Conservation (phyloP, 2,113 vertebrate species). For the Mesitornis unicolor region DNA sequence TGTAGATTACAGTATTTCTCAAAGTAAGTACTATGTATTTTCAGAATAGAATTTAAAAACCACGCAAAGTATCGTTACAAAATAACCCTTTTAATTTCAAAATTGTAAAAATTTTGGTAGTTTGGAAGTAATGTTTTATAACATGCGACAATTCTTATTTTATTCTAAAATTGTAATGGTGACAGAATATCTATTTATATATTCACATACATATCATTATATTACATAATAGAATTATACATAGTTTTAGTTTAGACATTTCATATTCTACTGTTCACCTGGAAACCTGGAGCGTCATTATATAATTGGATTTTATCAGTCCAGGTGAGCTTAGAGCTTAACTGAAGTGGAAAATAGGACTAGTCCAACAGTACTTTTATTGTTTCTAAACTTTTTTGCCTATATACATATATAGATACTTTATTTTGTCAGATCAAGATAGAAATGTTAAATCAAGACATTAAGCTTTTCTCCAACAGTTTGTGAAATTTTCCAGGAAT, state of each 20-base stretch:
- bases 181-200: not conserved
- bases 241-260: not conserved
- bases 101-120: not conserved
- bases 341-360: not conserved
- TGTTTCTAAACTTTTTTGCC: not conserved
- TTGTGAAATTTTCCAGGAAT: not conserved
- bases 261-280: not conserved
- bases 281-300: not conserved
- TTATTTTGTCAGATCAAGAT: not conserved
- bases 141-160: not conserved
- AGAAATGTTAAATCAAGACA: not conserved
- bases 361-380: not conserved
- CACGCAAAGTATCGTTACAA: not conserved
- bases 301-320: not conserved
- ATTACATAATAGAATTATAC: not conserved
- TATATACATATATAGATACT: not conserved
- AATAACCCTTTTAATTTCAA: not conserved
- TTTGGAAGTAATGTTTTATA: not conserved
- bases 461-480: not conserved
- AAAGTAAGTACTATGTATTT: not conserved
- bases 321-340: not conserved
- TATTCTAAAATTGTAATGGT: not conserved
- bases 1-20: not conserved
- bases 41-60: not conserved
- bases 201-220: not conserved